Evolutionary conservation across 2,113 vertebrate species (phyloP), one percentile per base, ranked within the genome.

Genomic region (Miniopterus natalensis): DNA sequence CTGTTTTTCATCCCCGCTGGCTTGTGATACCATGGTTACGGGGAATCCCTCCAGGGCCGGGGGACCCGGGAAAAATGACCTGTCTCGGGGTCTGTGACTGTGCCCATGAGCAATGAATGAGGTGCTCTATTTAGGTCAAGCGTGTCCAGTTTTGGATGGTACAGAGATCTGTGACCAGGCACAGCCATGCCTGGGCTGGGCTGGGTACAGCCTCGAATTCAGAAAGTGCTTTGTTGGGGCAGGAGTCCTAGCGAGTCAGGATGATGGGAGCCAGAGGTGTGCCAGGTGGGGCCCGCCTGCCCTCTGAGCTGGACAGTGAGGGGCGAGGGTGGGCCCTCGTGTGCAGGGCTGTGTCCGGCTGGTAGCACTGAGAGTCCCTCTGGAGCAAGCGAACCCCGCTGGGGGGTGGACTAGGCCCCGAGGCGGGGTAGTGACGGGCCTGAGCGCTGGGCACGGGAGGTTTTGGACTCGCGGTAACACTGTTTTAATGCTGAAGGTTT

Each of bases 21-120:
- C 45, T 8, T 1, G n/a, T 29, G 73, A 13, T 2, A 23, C 20
- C 0, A 3, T 18, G 1, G 3, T 20, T 15, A 31, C 7, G 5
- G 27, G 45, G 47, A 23, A 53, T 47, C 51, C 11, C 74, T 73
- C 13, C 1, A 0, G 45, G 49, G 17, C 70, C 31, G 25, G 17
- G 9, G 42, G 6, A 8, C 7, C 53, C 5, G 1, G 59, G 74
- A 61, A 42, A 51, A 53, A 68, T 20, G 20, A 6, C 31, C 79
- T 7, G 10, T 20, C 23, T 61, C 4, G 0, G 8, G 14, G 42
- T 78, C 79, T 17, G 10, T 21, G 47, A 5, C 18, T 66, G 31
- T 29, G 66, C 51, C 66, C 49, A 18, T 45, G 57, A 71, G 45
- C 12, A 7, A 18, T 6, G 66, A 12, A 47, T 20, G 27, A 31